Evolutionary conservation across 2,113 vertebrate genomes (phyloP), one percentile per base, ranked within the genome.

Genomic region (Hiodon alosoides): DNA sequence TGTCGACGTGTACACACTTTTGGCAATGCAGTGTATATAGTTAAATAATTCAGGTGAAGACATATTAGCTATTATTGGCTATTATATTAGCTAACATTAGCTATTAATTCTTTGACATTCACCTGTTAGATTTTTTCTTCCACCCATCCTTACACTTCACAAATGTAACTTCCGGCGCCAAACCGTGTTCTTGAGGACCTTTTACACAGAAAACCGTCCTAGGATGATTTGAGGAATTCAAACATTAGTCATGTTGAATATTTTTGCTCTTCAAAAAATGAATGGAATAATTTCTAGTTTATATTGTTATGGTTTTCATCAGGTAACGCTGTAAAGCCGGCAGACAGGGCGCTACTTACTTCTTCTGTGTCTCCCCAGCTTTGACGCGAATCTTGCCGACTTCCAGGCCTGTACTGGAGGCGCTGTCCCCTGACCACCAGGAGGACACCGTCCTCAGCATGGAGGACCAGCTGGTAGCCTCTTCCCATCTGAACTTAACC

Each of bases 301-400:
- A 31, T 31, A 31, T 31, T 2, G 31, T 31, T 31, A 31, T 31
- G 31, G 2, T 31, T 31, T 31, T 31, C 31, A 31, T 31, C 31
- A 16, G 5, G 73, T 47, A 31, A 31, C 31, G 31, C 31, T 31
- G 31, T 31, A 31, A 31, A 31, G 31, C 31, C 31, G 2, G 9
- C 51, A 69, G 31, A 9, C 6, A 7, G 16, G 13, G 7, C 5
- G 1, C 11, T 4, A 78, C 86, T 62, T 84, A 90, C 91, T 87
- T 92, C 17, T 90, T 81, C 79, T 92, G 91, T 0, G 85, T 90
- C 82, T 92, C 91, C 8, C 90, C 91, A 0, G 84, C 85, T 79
- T 89, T 75, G 72, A 92, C 84, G 7, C 87, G 84, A 65, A 92
- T 86, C 79, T 87, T 92, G 72, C 88, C 86, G 76, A 92, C 85